phyloP scores from a whole-genome alignment of 2,797 vertebrate species.

The Lutjanus campechanus region DNA sequence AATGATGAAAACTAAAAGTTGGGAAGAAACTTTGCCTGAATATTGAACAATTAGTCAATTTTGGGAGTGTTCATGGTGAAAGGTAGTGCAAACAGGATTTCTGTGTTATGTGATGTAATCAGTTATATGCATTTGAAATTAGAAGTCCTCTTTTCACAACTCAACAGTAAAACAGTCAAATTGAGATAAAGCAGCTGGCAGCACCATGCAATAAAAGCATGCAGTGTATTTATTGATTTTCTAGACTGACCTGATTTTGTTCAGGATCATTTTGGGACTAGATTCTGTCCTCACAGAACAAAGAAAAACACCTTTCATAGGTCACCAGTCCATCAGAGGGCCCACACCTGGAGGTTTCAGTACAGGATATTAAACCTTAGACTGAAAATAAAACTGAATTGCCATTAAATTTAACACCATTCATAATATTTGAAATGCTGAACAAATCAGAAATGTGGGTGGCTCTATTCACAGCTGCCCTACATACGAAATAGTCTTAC shows the following conservation, averaged over 20 bases:
- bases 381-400: not conserved
- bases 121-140: no score
- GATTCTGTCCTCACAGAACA: not conserved
- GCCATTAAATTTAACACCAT: not conserved
- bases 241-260: not conserved
- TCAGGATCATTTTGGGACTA: conserved; percentile 8
- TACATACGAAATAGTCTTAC: not conserved
- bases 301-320: not conserved
- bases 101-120: no score
- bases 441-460: conserved; percentile 21
- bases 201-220: no score
- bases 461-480: conserved; percentile 24
- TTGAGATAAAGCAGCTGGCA: no score
- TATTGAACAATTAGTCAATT: no score
- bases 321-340: not conserved
- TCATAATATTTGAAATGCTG: not conserved
- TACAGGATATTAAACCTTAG: not conserved
- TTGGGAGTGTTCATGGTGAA: no score
- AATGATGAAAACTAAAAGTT: no score
- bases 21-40: no score
- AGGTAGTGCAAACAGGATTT: no score
- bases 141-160: no score
- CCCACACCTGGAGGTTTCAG: not conserved
- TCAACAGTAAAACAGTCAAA: no score
- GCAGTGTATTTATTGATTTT: conserved; percentile 3